phyloP scores from a whole-genome alignment of 92 coral and sea anemone species.

The Parazoanthus swiftii region DNA sequence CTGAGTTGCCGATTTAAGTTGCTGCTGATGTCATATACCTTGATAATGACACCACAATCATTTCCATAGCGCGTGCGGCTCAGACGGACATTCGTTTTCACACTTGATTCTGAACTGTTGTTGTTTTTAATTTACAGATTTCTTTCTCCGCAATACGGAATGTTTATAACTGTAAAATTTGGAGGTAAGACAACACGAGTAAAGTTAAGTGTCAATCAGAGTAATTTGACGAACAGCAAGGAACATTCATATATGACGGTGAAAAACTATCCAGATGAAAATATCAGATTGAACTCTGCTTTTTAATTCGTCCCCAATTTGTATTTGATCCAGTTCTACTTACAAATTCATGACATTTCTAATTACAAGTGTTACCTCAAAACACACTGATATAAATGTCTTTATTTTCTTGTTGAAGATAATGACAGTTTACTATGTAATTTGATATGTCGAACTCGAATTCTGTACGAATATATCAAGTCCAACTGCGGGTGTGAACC shows the following conservation, averaged over 20 bases:
- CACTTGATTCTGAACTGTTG: neutral
- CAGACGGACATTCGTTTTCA: neutral
- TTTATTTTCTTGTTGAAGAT: constrained; percentile 44
- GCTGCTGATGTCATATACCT: neutral
- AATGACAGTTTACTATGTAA: constrained; percentile 71
- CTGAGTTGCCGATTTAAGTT: too few species aligned
- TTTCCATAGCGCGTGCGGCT: neutral
- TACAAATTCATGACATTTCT: neutral
- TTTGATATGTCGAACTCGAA: constrained; percentile 64
- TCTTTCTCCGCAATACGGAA: neutral
- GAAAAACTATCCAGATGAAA: neutral
- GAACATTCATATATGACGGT: neutral
- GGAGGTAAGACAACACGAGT: constrained; percentile 66
- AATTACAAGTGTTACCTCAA: neutral
- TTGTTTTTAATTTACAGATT: neutral
- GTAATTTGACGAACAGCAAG: neutral
- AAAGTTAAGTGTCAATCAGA: neutral
- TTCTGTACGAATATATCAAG: constrained; percentile 77
- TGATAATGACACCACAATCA: neutral
- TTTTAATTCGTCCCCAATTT: too few species aligned
- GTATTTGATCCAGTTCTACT: too few species aligned
- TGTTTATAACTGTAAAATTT: constrained; percentile 71
- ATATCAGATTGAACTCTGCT: neutral
- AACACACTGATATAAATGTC: neutral
- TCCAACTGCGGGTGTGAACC: constrained; percentile 66